A percentile compares a stretch with the other conserved stretches of the same genome.
phyloP scores from a whole-genome alignment of 2,797 vertebrate genomes.

The Knipowitschia caucasica region DNA sequence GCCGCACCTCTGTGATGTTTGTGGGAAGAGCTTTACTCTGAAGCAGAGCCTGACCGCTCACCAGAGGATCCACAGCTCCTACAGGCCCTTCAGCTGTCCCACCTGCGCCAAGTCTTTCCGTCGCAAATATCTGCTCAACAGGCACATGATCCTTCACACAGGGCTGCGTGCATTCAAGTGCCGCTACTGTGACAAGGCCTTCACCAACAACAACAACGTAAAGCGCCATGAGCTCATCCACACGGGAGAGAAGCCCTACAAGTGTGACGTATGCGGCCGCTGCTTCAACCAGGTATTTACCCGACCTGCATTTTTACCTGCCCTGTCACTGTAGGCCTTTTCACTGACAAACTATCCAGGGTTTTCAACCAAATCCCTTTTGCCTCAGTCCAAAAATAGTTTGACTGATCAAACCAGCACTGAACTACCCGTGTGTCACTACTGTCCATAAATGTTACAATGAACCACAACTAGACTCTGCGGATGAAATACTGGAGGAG shows the following conservation, averaged over 20 bases:
- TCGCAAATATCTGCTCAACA: conserved; percentile 71
- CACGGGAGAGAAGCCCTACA: conserved; percentile 81
- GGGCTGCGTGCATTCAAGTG: conserved; percentile 65
- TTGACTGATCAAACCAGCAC: too few species aligned
- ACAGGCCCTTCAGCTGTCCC: conserved; percentile 71
- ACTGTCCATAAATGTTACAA: too few species aligned
- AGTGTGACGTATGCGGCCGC: conserved; percentile 75
- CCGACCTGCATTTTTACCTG: too few species aligned
- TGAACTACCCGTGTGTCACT: too few species aligned
- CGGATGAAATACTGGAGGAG: too few species aligned
- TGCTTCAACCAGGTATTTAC: conserved; percentile 80
- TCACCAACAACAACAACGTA: conserved; percentile 64
- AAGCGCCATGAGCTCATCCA: conserved; percentile 81
- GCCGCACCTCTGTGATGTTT: conserved; percentile 64
- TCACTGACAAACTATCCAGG: too few species aligned
- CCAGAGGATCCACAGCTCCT: conserved; percentile 71
- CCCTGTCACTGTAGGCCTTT: too few species aligned
- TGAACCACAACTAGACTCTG: too few species aligned
- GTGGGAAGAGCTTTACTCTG: conserved; percentile 67
- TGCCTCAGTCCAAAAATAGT: too few species aligned
- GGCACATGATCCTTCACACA: conserved; percentile 76
- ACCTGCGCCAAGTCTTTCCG: conserved; percentile 77
- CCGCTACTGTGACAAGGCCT: conserved; percentile 4
- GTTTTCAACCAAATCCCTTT: too few species aligned
- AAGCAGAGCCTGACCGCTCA: conserved; percentile 68